These are phyloP conservation scores for Drosophila atripex DNA, from an alignment of 2,888 invertebrate genomes.

Conservation along the genomic window DNA sequence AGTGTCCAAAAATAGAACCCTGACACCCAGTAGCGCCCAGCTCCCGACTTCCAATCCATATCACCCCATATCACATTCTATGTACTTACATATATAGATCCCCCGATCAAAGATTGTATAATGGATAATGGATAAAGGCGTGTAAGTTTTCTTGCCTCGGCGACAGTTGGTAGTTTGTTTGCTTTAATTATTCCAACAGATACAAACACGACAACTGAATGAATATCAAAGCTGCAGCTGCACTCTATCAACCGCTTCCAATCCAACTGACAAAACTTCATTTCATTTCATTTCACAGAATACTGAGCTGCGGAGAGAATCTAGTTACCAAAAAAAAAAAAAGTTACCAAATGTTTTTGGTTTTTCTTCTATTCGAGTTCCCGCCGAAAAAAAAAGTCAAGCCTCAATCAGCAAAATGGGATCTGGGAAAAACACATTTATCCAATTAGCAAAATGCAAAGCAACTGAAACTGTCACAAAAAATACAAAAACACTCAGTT, in stretches of 20 bases:
- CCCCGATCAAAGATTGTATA: background rate
- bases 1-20: conserved; percentile 31
- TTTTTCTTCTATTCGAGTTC: conserved; percentile 8
- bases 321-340: too few species aligned
- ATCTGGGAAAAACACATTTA: conserved; percentile 25
- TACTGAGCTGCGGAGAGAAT: background rate
- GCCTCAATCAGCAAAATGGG: conserved; percentile 31
- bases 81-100: background rate
- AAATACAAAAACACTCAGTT: background rate
- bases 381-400: conserved; percentile 6
- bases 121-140: conserved; percentile 12
- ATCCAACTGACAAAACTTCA: conserved; percentile 46
- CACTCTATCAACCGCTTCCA: conserved; percentile 35
- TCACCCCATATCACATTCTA: background rate
- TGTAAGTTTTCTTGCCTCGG: conserved; percentile 21
- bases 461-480: background rate
- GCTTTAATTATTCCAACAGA: conserved; percentile 36
- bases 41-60: background rate
- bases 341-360: background rate
- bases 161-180: conserved; percentile 20
- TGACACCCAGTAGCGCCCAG: conserved; percentile 13
- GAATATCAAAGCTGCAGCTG: conserved; percentile 34
- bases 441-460: conserved; percentile 15
- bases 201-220: conserved; percentile 29
- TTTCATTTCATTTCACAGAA: too few species aligned